Evolutionary conservation across 2,888 invertebrate species (phyloP).

Genomic region (Agrochola macilenta): DNA sequence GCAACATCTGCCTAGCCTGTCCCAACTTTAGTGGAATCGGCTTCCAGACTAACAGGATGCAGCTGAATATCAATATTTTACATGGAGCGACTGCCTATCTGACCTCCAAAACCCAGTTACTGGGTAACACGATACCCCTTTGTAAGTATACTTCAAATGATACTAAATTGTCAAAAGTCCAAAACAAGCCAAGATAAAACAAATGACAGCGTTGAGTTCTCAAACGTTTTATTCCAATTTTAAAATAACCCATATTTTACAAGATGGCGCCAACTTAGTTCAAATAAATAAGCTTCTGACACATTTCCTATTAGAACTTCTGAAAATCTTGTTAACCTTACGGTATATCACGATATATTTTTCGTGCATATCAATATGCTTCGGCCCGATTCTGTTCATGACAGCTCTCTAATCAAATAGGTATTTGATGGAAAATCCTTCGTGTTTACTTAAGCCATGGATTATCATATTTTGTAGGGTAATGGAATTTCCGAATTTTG

Average conservation of each 20-base stretch:
- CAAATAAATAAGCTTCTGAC: conserved; percentile 39
- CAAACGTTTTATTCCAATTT: background rate
- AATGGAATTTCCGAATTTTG: conserved; percentile 55
- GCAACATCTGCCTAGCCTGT: background rate
- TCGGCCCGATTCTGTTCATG: conserved; percentile 49
- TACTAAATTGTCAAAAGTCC: background rate
- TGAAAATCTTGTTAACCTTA: conserved; percentile 36
- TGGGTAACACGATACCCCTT: background rate
- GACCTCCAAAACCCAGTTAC: background rate
- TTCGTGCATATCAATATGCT: conserved; percentile 61
- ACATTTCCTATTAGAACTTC: conserved; percentile 42
- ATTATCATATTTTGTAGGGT: conserved; percentile 61
- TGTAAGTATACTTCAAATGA: background rate
- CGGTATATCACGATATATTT: conserved; percentile 36
- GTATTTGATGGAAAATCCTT: conserved; percentile 63
- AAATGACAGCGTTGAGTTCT: conserved; percentile 8
- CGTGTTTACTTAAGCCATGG: conserved; percentile 57
- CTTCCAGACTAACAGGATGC: no score
- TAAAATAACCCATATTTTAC: conserved; percentile 23
- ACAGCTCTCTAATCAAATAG: conserved; percentile 68
- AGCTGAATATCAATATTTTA: background rate
- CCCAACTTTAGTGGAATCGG: no score
- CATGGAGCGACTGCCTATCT: background rate
- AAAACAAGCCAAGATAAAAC: conserved; percentile 12
- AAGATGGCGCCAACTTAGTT: conserved; percentile 22